Base-by-base conservation (phyloP, 2,888 invertebrate genomes). In the Temnothorax ravouxi region DNA sequence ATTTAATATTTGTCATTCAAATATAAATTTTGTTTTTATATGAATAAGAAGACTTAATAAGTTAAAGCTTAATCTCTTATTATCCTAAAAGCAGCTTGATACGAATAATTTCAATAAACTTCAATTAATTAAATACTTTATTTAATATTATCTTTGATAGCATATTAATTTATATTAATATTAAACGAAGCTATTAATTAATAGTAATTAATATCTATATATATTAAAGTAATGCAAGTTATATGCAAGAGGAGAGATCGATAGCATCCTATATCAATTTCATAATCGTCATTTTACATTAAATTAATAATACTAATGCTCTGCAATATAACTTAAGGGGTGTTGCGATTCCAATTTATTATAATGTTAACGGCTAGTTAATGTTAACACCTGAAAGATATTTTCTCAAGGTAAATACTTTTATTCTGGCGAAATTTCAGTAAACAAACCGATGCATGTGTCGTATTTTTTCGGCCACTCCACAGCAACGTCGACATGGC, bases 391-490 rank as follows among this genome's bases (percentile, higher is more conserved):
- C 15, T 52, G n/a, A 54, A 66, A 67, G 25, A 59, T 59, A 38
- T 52, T 59, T 59, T 47, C 2, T 34, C 3, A 1, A 59, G 47
- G 18, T 71, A 18, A 79, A 38, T 25, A 80, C 13, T 44, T 72
- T 72, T 44, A 59, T 11, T 8, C 21, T 4, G 6, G 21, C 25
- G 47, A 71, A 59, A 71, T 69, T 67, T 21, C 56, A 21, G 34
- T n/a, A 79, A 69, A 79, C 34, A 79, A 80, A 61, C 47, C 38
- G n/a, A 50, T 72, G 71, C 13, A 25, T 34, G 18, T 71, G 47
- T 71, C 59, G 72, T 80, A 72, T 80, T 80, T 80, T 76, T 80
- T 61, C 59, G 72, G 34, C 25, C 38, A 71, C 79, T 72, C 34
- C n/a, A 29, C 34, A 47, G 47, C 69, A 47, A 71, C 59, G 79